Evolutionary conservation across 2,797 vertebrate species (phyloP), one percentile per base, ranked within the genome.

Genomic region (Onychomys torridus): DNA sequence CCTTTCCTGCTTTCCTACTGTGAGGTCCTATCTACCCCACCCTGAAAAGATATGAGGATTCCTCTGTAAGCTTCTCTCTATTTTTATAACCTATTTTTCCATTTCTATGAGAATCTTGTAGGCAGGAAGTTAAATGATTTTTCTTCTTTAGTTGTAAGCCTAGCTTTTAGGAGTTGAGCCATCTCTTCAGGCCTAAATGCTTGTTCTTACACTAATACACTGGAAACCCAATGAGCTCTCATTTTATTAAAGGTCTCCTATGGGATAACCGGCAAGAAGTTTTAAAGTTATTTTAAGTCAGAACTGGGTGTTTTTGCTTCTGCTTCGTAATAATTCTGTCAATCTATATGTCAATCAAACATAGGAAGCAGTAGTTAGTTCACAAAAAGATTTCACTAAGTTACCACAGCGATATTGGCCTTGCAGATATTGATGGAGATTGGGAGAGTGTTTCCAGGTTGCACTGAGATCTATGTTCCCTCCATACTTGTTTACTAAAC

Each of bases 341-440:
- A 83, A 34, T 75, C 55, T 90, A 57, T 57, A 73, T 13, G 73
- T 73, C 55, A 81, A 37, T 84, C 55, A 87, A 92, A 63, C 13
- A 59, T 94, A 40, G 86, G 75, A 95, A 88, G 43, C 88, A 86
- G 93, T 17, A 93, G 77, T 55, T 90, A 83, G 79, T 95, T 95
- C 52, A 77, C 87, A 81, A 55, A 73, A 90, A 91, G 87, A 67
- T 67, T 55, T 57, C 37, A 91, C 9, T 29, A 76, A 92, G 75
- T 49, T 25, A 89, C 57, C 69, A 59, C 1, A 37, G 49, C 57
- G 55, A 25, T 17, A 81, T 2, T 0, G 40, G 57, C 17, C 63
- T 81, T 0, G 37, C 43, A 93, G 69, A 71, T 23, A 89, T 5
- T 84, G 65, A 84, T 43, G n/a, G 40, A 77, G 52, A 83, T 6